Base-by-base conservation (phyloP, 2,113 vertebrate species). In the Cercopithecus mona region DNA sequence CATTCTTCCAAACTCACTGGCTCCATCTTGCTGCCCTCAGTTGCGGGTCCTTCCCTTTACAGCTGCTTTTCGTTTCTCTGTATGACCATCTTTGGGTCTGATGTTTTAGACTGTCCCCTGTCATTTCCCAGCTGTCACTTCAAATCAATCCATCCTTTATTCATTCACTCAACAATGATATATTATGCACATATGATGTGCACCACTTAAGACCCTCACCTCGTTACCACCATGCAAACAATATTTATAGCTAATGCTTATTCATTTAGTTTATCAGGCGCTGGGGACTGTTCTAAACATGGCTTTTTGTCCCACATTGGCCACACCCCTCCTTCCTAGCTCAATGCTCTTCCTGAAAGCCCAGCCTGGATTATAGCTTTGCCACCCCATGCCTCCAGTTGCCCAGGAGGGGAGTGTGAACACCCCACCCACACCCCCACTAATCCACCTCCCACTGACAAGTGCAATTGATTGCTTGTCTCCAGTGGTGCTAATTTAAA, bases 401-500 rank as follows among this genome's bases (percentile, higher is more conserved):
- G 38, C 35, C 59, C 43, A n/a, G 82, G 82, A 92, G 25, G 48
- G 30, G 22, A 70, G 16, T 13, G n/a, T 59, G 64, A 84, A 88
- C 30, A 30, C 50, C 38, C 18, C 3, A 11, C 32, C 30, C 40
- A 43, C 32, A 20, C 6, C 30, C 43, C 43, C 16, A 17, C 14
- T 18, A 30, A 48, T 32, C 76, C 48, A 61, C 45, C 18, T 14
- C 20, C 38, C 0, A 14, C 76, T 43, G 50, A 76, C 45, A 96
- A 91, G 66, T n/a, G 86, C 68, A 86, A 78, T 76, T 84, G 84
- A 94, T 43, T 61, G 90, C 93, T 43, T 48, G n/a, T 72, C 61
- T 78, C 93, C 72, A 72, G 6, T 35, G 30, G 72, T 72, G 45
- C 88, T 94, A 78, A 97, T 97, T 93, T 94, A 79, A 94, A 95